These are phyloP conservation scores for Boleophthalmus pectinirostris DNA, from an alignment of 2,113 vertebrate species.

Conservation along the genomic window DNA sequence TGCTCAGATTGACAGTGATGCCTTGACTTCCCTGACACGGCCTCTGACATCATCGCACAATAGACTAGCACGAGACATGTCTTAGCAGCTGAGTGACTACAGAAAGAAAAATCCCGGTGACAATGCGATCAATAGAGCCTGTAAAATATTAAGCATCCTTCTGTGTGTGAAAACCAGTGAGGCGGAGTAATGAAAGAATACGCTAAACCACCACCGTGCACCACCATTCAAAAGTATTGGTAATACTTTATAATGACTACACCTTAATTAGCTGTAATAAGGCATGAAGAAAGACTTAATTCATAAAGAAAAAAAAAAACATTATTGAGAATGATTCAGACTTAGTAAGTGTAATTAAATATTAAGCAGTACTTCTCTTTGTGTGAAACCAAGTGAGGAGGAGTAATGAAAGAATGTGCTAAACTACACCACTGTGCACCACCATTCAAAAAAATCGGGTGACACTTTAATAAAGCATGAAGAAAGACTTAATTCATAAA, in stretches of 20 bases:
- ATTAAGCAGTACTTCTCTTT: constrained; percentile 46
- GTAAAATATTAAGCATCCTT: constrained; percentile 58
- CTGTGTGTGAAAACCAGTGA: constrained; percentile 45
- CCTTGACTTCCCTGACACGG: constrained; percentile 40
- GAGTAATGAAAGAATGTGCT: constrained; percentile 37
- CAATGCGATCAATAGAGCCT: constrained; percentile 63
- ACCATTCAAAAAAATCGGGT: not conserved
- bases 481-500: too few species aligned
- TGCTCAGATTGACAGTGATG: constrained; percentile 58
- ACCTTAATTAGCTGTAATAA: too few species aligned
- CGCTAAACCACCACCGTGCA: not conserved
- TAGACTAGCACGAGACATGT: constrained; percentile 36
- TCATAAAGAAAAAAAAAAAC: too few species aligned
- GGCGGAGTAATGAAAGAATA: constrained; percentile 38
- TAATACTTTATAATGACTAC: too few species aligned
- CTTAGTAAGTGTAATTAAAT: constrained; percentile 50
- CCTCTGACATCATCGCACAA: constrained; percentile 41
- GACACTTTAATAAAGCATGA: too few species aligned
- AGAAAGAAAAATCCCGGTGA: constrained; percentile 58
- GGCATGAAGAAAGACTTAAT: too few species aligned
- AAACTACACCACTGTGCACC: constrained; percentile 8
- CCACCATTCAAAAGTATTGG: not conserved
- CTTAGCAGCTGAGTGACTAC: constrained; percentile 58
- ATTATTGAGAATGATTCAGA: too few species aligned
- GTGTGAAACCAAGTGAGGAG: constrained; percentile 42